These are phyloP conservation scores for Drosophila orena DNA, from an alignment of 1,140 invertebrate genomes.

Conservation along the genomic window DNA sequence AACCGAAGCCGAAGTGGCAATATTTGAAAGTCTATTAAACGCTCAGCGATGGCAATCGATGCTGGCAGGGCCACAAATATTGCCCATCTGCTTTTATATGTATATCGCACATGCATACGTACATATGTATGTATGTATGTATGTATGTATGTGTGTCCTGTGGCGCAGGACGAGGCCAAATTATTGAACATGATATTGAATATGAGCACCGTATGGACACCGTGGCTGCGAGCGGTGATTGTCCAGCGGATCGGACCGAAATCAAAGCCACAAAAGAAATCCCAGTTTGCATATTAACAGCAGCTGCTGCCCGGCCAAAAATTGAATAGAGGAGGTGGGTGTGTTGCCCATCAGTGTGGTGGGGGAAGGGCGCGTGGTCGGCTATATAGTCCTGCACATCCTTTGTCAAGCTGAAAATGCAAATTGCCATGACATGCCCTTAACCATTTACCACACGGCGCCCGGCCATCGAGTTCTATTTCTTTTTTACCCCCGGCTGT, in stretches of 20 bases:
- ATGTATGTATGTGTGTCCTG: background rate
- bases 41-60: conserved; percentile 63
- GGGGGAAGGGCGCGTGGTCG: background rate
- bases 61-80: conserved; percentile 25
- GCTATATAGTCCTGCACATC: conserved; percentile 66
- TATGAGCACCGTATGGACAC: conserved; percentile 35
- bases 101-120: background rate
- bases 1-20: conserved; percentile 64
- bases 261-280: conserved; percentile 83
- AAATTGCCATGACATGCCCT: conserved; percentile 82
- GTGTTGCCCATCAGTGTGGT: conserved; percentile 4
- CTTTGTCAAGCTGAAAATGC: conserved; percentile 82
- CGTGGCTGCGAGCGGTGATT: conserved; percentile 8
- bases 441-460: conserved; percentile 78
- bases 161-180: conserved; percentile 30
- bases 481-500: conserved; percentile 23
- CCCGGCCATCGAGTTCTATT: conserved; percentile 40
- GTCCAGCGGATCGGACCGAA: conserved; percentile 43
- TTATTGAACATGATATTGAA: conserved; percentile 80
- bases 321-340: conserved; percentile 52
- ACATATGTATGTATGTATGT: background rate
- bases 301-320: conserved; percentile 62
- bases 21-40: conserved; percentile 82
- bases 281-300: conserved; percentile 81
- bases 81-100: conserved; percentile 43